A percentile compares a stretch with the other conserved stretches of the same genome.
These are phyloP conservation scores for Emydura subglobosa DNA, from an alignment of 2,113 vertebrate genomes.

Conservation along the genomic window DNA sequence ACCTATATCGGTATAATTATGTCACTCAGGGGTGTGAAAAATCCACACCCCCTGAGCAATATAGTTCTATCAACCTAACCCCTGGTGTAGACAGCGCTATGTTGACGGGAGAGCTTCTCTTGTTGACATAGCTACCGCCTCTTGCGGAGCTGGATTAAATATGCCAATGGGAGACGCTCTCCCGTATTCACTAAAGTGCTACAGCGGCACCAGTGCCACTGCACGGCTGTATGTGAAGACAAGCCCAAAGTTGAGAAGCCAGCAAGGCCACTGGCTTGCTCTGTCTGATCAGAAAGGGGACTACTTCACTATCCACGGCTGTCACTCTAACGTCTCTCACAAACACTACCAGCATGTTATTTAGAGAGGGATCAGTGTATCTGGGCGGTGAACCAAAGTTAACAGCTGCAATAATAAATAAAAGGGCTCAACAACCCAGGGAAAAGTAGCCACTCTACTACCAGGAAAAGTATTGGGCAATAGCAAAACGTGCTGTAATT, in stretches of 20 bases:
- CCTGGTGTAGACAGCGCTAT: too few relatives aligned
- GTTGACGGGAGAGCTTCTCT: too few relatives aligned
- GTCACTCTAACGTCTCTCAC: neutral
- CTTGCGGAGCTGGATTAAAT: too few relatives aligned
- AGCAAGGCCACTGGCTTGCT: neutral
- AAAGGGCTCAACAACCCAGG: conserved; percentile 41
- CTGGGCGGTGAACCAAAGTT: conserved; percentile 63
- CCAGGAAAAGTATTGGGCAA: conserved; percentile 37
- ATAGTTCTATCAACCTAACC: too few relatives aligned
- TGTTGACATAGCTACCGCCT: too few relatives aligned
- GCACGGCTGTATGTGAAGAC: neutral
- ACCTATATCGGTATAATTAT: too few relatives aligned
- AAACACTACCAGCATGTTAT: conserved; percentile 24
- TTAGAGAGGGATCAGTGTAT: conserved; percentile 59
- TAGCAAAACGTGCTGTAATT: conserved; percentile 30
- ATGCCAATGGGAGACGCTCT: too few relatives aligned
- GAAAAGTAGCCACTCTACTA: conserved; percentile 52
- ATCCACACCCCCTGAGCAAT: too few relatives aligned
- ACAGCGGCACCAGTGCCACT: neutral
- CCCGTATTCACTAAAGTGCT: neutral
- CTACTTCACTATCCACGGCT: conserved; percentile 10
- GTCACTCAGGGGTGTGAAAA: too few relatives aligned
- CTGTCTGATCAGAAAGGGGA: conserved; percentile 14
- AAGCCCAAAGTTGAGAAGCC: conserved; percentile 13
- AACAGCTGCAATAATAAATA: conserved; percentile 2